Percentiles rank a stretch among this genome's conserved stretches.
Conservation (phyloP, 2,113 vertebrate genomes). For the Gymnocephalus cernua region DNA sequence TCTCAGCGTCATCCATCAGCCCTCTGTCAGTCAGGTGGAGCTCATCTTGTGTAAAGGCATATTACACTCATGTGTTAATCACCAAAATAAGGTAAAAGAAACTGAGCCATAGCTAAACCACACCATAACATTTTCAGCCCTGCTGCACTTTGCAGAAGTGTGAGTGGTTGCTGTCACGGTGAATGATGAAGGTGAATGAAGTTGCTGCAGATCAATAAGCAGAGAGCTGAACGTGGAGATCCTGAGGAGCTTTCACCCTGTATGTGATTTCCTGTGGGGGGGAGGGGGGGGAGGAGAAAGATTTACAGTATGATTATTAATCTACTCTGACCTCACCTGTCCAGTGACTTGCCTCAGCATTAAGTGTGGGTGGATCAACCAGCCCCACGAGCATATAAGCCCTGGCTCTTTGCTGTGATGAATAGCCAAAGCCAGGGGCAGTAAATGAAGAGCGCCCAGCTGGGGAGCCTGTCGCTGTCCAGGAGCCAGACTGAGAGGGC, state of each 20-base stretch:
- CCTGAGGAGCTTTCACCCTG: slow-evolving; percentile 52
- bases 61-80: background rate
- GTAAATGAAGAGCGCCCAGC: slow-evolving; percentile 62
- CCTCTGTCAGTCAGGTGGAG: slow-evolving; percentile 13
- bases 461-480: slow-evolving; percentile 32
- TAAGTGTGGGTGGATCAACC: slow-evolving; percentile 57
- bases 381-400: slow-evolving; percentile 22
- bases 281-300: slow-evolving; percentile 21
- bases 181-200: slow-evolving; percentile 68
- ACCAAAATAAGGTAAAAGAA: background rate
- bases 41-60: background rate
- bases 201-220: slow-evolving; percentile 66
- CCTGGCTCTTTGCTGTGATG: slow-evolving; percentile 51
- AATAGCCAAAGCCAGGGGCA: slow-evolving; percentile 42
- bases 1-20: slow-evolving; percentile 29
- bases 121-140: slow-evolving; percentile 17
- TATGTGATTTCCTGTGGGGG: slow-evolving; percentile 51
- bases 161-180: slow-evolving; percentile 45
- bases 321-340: slow-evolving; percentile 63
- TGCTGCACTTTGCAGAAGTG: slow-evolving; percentile 28
- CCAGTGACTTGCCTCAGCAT: slow-evolving; percentile 30
- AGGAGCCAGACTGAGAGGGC: slow-evolving; percentile 59
- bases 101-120: slow-evolving; percentile 35
- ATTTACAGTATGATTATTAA: slow-evolving; percentile 71
- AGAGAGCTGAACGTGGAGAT: slow-evolving; percentile 29